These are phyloP conservation scores for Rapana venosa DNA, from an alignment of 2,888 invertebrate species.

Conservation along the genomic window DNA sequence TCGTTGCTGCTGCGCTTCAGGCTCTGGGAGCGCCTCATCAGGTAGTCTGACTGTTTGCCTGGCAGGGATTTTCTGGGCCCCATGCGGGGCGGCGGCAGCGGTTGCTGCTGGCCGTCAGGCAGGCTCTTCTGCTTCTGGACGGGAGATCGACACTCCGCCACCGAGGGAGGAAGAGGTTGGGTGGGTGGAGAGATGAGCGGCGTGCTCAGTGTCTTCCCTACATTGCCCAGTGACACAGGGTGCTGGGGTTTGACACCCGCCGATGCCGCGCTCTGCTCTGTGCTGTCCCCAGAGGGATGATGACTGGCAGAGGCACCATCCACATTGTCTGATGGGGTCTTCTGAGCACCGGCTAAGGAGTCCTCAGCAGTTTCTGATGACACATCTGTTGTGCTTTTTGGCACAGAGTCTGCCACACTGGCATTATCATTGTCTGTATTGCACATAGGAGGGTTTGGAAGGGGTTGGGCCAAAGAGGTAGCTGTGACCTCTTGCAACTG, in stretches of 20 bases:
- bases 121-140: conserved; percentile 51
- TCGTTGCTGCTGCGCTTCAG: conserved; percentile 47
- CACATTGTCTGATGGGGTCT: neutral
- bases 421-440: conserved; percentile 30
- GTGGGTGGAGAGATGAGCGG: conserved; percentile 55
- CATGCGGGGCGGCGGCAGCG: neutral
- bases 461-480: neutral
- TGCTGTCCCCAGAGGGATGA: neutral
- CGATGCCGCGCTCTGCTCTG: neutral
- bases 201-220: conserved; percentile 66
- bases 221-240: conserved; percentile 52
- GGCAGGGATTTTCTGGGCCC: conserved; percentile 42
- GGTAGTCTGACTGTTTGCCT: conserved; percentile 50
- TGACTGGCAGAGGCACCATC: neutral
- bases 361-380: conserved; percentile 13
- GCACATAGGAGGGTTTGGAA: conserved; percentile 16
- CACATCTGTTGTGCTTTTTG: neutral
- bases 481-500: neutral
- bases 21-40: conserved; percentile 55
- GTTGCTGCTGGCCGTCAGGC: conserved; percentile 50
- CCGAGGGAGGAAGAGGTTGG: conserved; percentile 37
- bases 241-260: neutral
- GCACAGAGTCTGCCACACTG: neutral
- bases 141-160: conserved; percentile 52
- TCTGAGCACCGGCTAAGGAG: neutral